Evolutionary conservation across 2,888 invertebrate genomes (phyloP).

Genomic region (Euphydryas editha): DNA sequence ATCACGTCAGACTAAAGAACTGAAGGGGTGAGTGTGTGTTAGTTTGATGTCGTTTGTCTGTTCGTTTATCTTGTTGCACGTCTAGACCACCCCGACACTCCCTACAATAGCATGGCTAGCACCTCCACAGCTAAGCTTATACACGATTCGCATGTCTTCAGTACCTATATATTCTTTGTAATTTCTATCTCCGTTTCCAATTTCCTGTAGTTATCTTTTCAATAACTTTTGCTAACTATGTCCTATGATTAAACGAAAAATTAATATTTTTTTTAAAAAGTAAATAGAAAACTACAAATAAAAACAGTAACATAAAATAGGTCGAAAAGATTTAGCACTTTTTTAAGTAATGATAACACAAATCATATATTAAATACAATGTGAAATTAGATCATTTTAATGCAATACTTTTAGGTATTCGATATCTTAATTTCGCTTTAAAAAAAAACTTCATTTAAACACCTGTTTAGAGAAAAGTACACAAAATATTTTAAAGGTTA

Average conservation of each 20-base stretch:
- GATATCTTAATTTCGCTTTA: background rate
- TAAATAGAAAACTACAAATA: background rate
- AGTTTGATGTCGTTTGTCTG: constrained; percentile 57
- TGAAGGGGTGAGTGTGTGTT: constrained; percentile 74
- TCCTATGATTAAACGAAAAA: background rate
- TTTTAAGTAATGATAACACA: too few relatives aligned
- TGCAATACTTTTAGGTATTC: background rate
- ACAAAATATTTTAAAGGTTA: background rate
- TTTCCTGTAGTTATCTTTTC: background rate
- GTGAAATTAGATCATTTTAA: background rate
- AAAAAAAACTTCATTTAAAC: background rate
- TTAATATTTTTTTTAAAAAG: background rate
- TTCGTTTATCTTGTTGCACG: constrained; percentile 30
- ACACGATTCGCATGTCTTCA: background rate
- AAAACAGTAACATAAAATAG: too few relatives aligned
- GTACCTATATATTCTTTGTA: background rate
- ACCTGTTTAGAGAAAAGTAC: background rate
- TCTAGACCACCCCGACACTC: constrained; percentile 1
- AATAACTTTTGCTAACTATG: background rate
- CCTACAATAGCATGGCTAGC: constrained; percentile 17
- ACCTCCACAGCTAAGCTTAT: constrained; percentile 5
- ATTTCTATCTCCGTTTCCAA: background rate
- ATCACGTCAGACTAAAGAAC: constrained; percentile 65
- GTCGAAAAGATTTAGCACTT: too few relatives aligned
- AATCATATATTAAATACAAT: too few relatives aligned